A percentile compares a stretch with the other conserved stretches of the same genome.
phyloP scores from a whole-genome alignment of 2,797 vertebrate genomes.

The Halcyon leucocephala region DNA sequence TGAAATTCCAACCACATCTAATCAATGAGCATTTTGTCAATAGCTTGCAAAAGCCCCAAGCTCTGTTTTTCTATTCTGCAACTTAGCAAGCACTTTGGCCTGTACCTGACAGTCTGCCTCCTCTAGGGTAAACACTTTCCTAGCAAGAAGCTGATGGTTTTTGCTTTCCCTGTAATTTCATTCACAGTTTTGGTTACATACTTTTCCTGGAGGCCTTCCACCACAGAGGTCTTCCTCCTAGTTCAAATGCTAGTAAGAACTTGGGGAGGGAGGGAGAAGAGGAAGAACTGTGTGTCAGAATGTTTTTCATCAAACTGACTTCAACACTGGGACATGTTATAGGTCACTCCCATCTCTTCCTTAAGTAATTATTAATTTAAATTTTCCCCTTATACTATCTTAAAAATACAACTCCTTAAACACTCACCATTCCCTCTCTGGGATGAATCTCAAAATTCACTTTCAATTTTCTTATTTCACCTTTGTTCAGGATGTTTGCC shows the following conservation, averaged over 20 bases:
- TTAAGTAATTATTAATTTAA: background rate
- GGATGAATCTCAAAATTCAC: background rate
- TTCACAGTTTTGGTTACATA: background rate
- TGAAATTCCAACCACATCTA: background rate
- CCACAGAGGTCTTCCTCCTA: background rate
- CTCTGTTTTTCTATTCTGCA: background rate
- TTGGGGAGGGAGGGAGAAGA: background rate
- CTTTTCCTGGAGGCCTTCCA: background rate
- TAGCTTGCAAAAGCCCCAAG: background rate
- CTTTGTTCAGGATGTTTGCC: background rate
- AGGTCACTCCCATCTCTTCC: background rate
- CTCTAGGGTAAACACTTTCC: background rate
- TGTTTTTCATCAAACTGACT: background rate
- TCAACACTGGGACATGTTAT: background rate
- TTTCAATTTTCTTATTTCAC: background rate
- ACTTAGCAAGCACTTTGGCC: background rate
- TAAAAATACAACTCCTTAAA: background rate
- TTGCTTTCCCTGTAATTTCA: background rate
- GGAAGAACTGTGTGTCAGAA: background rate
- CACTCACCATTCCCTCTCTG: rapidly evolving
- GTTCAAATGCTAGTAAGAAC: background rate
- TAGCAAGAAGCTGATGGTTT: background rate
- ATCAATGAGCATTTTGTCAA: background rate
- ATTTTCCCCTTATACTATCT: background rate
- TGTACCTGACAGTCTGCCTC: background rate